Evolutionary conservation across 2,113 vertebrate species (phyloP).

Genomic region (Eulacestoma nigropectus): DNA sequence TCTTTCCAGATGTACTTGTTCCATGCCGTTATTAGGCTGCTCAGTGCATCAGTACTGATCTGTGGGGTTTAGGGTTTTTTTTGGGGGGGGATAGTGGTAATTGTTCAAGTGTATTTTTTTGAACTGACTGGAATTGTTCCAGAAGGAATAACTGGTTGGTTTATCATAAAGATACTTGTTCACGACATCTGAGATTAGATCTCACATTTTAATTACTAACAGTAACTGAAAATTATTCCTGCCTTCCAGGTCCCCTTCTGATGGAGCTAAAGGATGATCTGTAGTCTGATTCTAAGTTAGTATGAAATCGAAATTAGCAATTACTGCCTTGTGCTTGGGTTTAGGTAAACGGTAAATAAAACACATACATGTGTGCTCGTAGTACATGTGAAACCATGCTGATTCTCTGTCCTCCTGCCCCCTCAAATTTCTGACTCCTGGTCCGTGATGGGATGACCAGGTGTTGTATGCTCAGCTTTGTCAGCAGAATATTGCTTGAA

Average conservation of each 20-base stretch:
- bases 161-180: not conserved
- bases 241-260: not conserved
- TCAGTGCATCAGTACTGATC: not conserved
- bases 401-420: not conserved
- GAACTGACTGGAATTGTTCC: not conserved
- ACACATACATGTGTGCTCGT: fast-evolving
- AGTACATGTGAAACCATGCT: not conserved
- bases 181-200: not conserved
- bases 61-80: fast-evolving
- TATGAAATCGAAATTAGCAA: not conserved
- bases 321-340: not conserved
- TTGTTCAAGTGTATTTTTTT: not conserved
- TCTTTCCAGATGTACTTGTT: not conserved
- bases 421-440: not conserved
- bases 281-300: not conserved
- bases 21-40: not conserved
- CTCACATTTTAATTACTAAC: not conserved
- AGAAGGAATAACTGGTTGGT: not conserved
- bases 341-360: not conserved
- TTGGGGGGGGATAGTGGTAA: no score
- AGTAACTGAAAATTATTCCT: not conserved
- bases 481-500: not conserved
- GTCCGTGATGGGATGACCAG: not conserved
- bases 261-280: not conserved
- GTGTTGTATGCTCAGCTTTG: not conserved